Evolutionary conservation across 64 coral and sea anemone species (phyloP), one percentile per base, ranked within the genome.

Genomic region (Stichodactyla helianthus): DNA sequence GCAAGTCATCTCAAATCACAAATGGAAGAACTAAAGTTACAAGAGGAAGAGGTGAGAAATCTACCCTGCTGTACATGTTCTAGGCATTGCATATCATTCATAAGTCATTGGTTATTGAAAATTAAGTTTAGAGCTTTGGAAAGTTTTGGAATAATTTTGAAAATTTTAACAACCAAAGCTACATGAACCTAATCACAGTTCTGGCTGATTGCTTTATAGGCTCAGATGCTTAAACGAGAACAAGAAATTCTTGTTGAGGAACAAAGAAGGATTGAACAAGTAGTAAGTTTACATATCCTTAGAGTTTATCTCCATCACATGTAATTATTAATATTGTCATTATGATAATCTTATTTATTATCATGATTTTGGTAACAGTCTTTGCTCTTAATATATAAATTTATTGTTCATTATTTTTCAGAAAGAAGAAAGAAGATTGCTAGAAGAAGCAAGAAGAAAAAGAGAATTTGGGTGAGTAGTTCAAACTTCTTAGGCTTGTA

Each of bases 221-320:
- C 97, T 85, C 80, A 82, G 55, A 99, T 99, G 93, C 79, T 99
- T 10, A 99, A 90, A 82, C 76, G 91, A 84, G 97, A 99, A 77
- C 93, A 99, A 82, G 97, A 99, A 22, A 90, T 92, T 77, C 65
- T 99, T 50, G 55, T 85, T 64, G 93, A 92, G 87, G 97, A 95
- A 93, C 93, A 99, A 62, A 79, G 83, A 52, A 99, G 83, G 82
- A 71, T 99, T 67, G 97, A 99, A 53, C 55, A 99, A 88, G 97
- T 90, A 68, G 97, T 99, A 77, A 95, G 97, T 95, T 53, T 44
- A 61, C 6, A 20, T 11, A 27, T 74, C 31, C 31, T 35, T 35
- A 0, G 31, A 35, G 0, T 35, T 35, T 35, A 35, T 35, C 31
- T 35, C 31, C 31, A 35, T 35, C 31, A 35, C 31, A 35, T 35